A percentile compares a stretch with the other conserved stretches of the same genome.
Conservation (phyloP, 2,888 invertebrate species). For the Cephus runcator region DNA sequence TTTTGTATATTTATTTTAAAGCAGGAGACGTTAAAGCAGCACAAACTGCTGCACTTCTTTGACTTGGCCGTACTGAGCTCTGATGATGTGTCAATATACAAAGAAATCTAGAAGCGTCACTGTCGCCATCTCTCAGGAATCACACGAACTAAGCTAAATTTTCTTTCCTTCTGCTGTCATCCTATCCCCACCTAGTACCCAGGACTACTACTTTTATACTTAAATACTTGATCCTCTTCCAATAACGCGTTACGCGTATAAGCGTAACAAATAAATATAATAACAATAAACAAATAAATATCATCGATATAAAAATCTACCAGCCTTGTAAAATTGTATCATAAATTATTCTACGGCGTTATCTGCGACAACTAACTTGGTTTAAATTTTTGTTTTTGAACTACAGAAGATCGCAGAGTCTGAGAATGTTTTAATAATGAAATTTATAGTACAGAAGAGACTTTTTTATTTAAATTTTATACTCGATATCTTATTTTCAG, state of each 20-base stretch:
- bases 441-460: not conserved
- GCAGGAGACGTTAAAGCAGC: not conserved
- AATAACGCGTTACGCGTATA: not conserved
- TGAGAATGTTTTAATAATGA: not conserved
- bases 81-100: not conserved
- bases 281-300: not conserved
- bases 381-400: not conserved
- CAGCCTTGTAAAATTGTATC: not conserved
- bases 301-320: not conserved
- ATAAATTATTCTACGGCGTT: not conserved
- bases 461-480: not conserved
- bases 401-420: not conserved
- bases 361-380: not conserved
- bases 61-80: not conserved
- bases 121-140: not conserved
- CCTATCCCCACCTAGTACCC: not conserved
- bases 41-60: not conserved
- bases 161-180: not conserved
- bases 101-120: not conserved
- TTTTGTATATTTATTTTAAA: not conserved
- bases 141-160: not conserved
- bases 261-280: not conserved
- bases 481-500: not conserved
- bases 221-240: not conserved
- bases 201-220: not conserved